Evolutionary conservation across 2,797 vertebrate species (phyloP), one percentile per base, ranked within the genome.

Genomic region (Basileuterus tristriatus): DNA sequence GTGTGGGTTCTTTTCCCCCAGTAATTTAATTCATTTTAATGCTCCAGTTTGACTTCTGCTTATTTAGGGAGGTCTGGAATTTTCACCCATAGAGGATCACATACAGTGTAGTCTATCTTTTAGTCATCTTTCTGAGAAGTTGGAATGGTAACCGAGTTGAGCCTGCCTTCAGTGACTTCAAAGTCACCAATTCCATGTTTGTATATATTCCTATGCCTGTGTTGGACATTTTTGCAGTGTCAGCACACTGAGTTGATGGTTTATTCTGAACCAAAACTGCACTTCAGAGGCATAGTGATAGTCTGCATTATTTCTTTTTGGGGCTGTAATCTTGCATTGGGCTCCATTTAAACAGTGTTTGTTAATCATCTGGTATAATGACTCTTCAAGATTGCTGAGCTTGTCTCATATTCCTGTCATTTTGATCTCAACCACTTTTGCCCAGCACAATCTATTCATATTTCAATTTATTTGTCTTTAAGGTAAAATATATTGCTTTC

Each of bases 1-100:
- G 6, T 30, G 30, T 52, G 24, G 1, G 4, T 2, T 22, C 64
- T 55, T 15, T 6, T 0, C 0, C 1, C 5, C 2, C 4, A 15
- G 1, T 36, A 67, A 19, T 52, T 91, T 50, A 53, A 44, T 80
- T 72, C 18, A 8, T 69, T 20, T 69, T 76, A 65, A 43, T 53
- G 58, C 19, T 74, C 10, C 7, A 22, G 3, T 72, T 60, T 79
- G 55, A n/a, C 3, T 49, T 52, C 10, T 56, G 3, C 27, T 64
- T 93, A 11, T 71, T 64, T 39, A 52, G 46, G 34, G 23, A 46
- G 9, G 9, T 52, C 15, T 56, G 29, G 34, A 36, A 32, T 75
- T 81, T 72, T 56, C 20, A 56, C 3, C 9, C 5, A 3, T 46
- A 11, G 4, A 22, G 27, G 26, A 49, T 89, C 30, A 50, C 8